Evolutionary conservation across 1,140 invertebrate species (phyloP).

Genomic region (Zaprionus kolodkinae): DNA sequence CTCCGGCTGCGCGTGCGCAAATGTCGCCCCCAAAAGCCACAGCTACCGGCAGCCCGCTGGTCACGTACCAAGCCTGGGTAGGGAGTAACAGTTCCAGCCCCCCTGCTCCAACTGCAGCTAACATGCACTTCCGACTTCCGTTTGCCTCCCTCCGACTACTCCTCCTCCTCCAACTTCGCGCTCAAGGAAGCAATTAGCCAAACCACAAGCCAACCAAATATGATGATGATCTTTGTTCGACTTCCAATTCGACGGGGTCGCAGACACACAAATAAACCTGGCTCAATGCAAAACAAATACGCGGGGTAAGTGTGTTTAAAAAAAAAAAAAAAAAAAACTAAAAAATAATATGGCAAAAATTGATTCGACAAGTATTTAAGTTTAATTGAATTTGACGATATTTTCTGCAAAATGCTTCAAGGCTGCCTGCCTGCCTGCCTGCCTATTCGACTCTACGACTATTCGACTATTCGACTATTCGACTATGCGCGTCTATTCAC

Average conservation of each 20-base stretch:
- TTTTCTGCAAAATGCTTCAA: slow-evolving; percentile 75
- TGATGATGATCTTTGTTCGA: slow-evolving; percentile 35
- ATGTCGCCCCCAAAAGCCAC: slow-evolving; percentile 44
- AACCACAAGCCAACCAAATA: slow-evolving; percentile 27
- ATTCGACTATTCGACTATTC: not conserved
- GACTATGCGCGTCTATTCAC: slow-evolving; percentile 12
- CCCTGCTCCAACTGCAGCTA: too few relatives aligned
- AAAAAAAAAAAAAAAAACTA: slow-evolving; percentile 26
- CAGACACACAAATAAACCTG: slow-evolving; percentile 64
- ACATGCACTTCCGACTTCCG: slow-evolving; percentile 71
- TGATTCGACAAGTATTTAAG: slow-evolving; percentile 79
- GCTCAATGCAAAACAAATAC: slow-evolving; percentile 79
- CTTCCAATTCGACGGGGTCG: slow-evolving; percentile 27
- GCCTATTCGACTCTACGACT: too few relatives aligned
- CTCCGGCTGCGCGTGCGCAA: slow-evolving; percentile 67
- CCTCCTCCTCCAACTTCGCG: not conserved
- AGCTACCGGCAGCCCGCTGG: not conserved
- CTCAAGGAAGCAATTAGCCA: slow-evolving; percentile 71
- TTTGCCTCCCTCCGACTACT: too few relatives aligned
- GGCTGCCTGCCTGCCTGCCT: slow-evolving; percentile 38
- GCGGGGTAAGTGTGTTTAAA: slow-evolving; percentile 35
- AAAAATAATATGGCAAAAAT: slow-evolving; percentile 54
- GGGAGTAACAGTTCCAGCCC: not conserved
- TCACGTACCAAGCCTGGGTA: slow-evolving; percentile 18
- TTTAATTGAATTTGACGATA: slow-evolving; percentile 82